Conservation (phyloP, 2,113 vertebrate genomes). For the Trochalopteron elliotii region DNA sequence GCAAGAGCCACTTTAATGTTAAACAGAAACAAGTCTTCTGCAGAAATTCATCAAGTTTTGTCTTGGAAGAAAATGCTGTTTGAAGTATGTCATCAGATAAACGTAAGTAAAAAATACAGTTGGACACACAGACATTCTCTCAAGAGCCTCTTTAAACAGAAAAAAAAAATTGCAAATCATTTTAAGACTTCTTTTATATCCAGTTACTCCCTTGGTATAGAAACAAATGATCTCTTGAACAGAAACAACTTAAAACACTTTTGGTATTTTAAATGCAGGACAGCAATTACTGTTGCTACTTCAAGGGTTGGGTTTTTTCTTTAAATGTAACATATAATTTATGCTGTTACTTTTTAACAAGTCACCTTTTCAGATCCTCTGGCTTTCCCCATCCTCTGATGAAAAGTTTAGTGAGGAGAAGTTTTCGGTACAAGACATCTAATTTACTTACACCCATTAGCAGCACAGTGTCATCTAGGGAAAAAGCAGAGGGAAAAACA, state of each 20-base stretch:
- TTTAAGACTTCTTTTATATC: neutral
- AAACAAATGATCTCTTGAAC: neutral
- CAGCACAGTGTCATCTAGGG: conserved; percentile 73
- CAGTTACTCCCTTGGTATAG: neutral
- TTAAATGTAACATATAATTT: neutral
- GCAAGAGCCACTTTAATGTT: neutral
- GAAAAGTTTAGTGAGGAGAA: conserved; percentile 96
- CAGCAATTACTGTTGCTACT: neutral
- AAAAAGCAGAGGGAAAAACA: conserved; percentile 11
- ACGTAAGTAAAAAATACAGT: neutral
- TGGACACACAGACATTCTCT: neutral
- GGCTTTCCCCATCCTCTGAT: conserved; percentile 98
- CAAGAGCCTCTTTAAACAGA: neutral
- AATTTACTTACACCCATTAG: conserved; percentile 95
- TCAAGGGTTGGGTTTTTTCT: neutral
- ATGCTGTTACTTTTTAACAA: neutral
- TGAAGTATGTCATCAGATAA: neutral
- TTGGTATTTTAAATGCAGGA: neutral
- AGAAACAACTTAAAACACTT: neutral
- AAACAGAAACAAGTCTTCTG: neutral
- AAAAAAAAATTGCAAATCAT: neutral
- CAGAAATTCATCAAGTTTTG: neutral
- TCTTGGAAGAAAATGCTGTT: neutral
- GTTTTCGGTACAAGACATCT: conserved; percentile 92
- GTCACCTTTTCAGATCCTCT: conserved; percentile 92